phyloP scores from a whole-genome alignment of 2,797 vertebrate genomes.

The Anguilla pacifica region DNA sequence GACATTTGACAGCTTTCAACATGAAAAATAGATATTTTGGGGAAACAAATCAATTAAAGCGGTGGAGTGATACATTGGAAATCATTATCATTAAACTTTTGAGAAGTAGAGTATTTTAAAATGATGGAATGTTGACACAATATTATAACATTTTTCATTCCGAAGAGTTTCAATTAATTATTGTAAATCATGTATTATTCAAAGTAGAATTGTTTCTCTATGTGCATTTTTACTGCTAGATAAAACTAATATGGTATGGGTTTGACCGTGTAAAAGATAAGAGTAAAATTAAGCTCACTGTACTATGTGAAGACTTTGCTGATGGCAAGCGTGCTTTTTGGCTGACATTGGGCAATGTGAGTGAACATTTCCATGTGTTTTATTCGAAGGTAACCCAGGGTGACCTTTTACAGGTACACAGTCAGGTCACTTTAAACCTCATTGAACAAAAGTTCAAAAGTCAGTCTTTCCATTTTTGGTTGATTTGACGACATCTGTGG shows the following conservation, averaged over 20 bases:
- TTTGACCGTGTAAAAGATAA: background rate
- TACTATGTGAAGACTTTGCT: background rate
- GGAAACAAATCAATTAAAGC: conserved; percentile 30
- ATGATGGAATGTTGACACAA: background rate
- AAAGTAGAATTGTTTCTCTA: background rate
- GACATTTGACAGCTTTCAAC: conserved; percentile 30
- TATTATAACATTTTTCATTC: background rate
- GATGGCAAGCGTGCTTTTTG: background rate
- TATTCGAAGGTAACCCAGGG: too few species aligned
- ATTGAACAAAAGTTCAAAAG: too few species aligned
- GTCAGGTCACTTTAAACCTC: too few species aligned
- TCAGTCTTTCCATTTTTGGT: too few species aligned
- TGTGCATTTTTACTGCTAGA: background rate
- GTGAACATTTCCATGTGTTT: background rate
- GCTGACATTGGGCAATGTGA: background rate
- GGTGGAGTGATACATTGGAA: background rate
- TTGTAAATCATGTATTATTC: background rate
- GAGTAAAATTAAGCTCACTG: background rate
- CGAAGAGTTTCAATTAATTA: background rate
- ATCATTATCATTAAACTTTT: background rate
- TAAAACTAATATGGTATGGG: background rate
- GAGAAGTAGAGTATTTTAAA: background rate
- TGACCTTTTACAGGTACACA: too few species aligned
- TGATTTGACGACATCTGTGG: too few species aligned
- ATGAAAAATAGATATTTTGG: conserved; percentile 34